phyloP scores from a whole-genome alignment of 2,888 invertebrate species.

The Apocheima hispidaria region DNA sequence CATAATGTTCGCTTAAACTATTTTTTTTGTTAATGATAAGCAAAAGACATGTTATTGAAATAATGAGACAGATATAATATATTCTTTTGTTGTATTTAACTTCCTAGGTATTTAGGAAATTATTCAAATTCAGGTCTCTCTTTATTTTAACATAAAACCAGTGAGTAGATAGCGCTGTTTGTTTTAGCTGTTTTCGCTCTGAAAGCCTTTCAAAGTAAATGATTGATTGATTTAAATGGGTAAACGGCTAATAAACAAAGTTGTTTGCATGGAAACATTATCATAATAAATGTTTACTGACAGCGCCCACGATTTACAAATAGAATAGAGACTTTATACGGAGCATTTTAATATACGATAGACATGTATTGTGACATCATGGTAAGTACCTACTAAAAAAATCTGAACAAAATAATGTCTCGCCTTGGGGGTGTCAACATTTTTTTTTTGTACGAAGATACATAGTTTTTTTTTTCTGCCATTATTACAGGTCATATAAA shows the following conservation, averaged over 20 bases:
- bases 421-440: too few species aligned
- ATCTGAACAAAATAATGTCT: too few species aligned
- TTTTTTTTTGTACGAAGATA: too few species aligned
- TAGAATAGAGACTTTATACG: not conserved
- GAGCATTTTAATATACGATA: not conserved
- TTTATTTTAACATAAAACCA: not conserved
- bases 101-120: not conserved
- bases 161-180: not conserved
- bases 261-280: constrained; percentile 1
- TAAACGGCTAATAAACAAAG: constrained; percentile 8
- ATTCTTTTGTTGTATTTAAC: too few species aligned
- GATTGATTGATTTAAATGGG: constrained; percentile 5
- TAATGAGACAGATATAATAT: too few species aligned
- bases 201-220: constrained; percentile 11
- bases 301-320: not conserved
- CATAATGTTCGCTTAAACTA: too few species aligned
- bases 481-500: too few species aligned
- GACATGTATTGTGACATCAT: too few species aligned
- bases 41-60: too few species aligned
- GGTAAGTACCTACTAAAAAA: too few species aligned
- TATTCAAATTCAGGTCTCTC: not conserved
- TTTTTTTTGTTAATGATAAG: too few species aligned
- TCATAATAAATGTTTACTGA: not conserved
- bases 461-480: too few species aligned
- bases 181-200: not conserved